Base-by-base conservation (phyloP, 1,140 invertebrate species). In the Papilio glaucus region DNA sequence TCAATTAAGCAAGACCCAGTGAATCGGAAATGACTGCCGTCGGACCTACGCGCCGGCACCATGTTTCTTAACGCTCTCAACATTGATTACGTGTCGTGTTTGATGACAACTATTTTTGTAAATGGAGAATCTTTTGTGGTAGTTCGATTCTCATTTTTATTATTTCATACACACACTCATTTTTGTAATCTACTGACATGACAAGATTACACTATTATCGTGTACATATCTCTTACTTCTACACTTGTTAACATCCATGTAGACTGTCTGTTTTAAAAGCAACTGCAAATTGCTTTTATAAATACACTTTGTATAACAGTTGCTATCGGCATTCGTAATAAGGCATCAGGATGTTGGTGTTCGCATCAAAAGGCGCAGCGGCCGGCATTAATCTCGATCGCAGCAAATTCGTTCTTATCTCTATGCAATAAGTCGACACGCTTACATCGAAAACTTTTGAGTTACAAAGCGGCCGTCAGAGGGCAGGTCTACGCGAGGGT, bases 1-100 rank as follows among this genome's bases (percentile, higher is more conserved):
- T 78, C 77, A 78, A 76, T 78, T 78, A 76, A 73, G 63, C 70
- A 13, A 45, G 69, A 72, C 45, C 61, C 77, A 76, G 26, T 73
- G 77, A 70, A 10, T 70, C 69, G 74, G 77, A 78, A 75, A 76
- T 65, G 75, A 53, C 33, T 42, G 42, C 62, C 41, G 38, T 71
- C 68, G 26, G 62, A 77, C 42, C 41, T 65, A 62, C 41, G 71
- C 72, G 61, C 38, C 62, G 49, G 70, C 53, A n/a, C n/a, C n/a
- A 26, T 24, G 21, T 57, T 57, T 57, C 49, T 13, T 45, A 24
- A 13, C 0, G n/a, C n/a, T n/a, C n/a, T n/a, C n/a, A n/a, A n/a
- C n/a, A n/a, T n/a, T n/a, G n/a, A 15, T 71, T 65, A 71, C 60
- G 68, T 74, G 21, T 71, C 12, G 2, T 7, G 15, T 57, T 73